Percentiles rank a stretch among this genome's conserved stretches.
These are phyloP conservation scores for Ferdinandea cuprea DNA, from an alignment of 2,888 invertebrate genomes.

Conservation along the genomic window DNA sequence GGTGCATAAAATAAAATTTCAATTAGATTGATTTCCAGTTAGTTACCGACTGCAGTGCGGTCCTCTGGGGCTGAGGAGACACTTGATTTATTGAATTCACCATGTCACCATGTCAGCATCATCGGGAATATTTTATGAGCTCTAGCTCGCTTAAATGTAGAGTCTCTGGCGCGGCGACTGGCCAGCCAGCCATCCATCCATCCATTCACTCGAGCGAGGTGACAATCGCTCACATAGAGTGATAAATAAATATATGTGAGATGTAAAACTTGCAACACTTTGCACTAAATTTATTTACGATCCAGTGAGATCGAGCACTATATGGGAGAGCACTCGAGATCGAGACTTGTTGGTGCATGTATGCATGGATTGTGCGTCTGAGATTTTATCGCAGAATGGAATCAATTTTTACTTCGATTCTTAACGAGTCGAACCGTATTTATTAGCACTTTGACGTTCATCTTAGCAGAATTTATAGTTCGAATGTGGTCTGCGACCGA, in stretches of 20 bases:
- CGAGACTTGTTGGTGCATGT: background rate
- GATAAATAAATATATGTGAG: constrained; percentile 39
- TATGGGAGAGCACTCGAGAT: constrained; percentile 8
- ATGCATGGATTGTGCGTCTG: constrained; percentile 31
- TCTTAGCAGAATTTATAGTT: no score
- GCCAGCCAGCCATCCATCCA: background rate
- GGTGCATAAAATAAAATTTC: constrained; percentile 67
- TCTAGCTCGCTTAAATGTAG: constrained; percentile 4
- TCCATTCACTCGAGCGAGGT: constrained; percentile 19
- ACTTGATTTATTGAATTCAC: constrained; percentile 67
- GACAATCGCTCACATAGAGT: constrained; percentile 45
- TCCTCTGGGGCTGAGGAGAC: background rate
- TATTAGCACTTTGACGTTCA: constrained; percentile 38
- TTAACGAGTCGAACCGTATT: constrained; percentile 50
- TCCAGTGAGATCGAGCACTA: constrained; percentile 47
- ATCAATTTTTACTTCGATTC: constrained; percentile 66
- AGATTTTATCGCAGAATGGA: constrained; percentile 46
- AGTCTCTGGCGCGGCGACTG: constrained; percentile 21
- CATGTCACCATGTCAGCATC: constrained; percentile 42
- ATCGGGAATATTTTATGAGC: constrained; percentile 58
- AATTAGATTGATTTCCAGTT: constrained; percentile 72
- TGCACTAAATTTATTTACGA: constrained; percentile 70
- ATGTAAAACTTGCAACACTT: constrained; percentile 62
- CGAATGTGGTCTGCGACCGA: background rate
- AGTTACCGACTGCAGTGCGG: background rate